Evolutionary conservation across 2,888 invertebrate species (phyloP), one percentile per base, ranked within the genome.

Genomic region (Drosophila phalerata): DNA sequence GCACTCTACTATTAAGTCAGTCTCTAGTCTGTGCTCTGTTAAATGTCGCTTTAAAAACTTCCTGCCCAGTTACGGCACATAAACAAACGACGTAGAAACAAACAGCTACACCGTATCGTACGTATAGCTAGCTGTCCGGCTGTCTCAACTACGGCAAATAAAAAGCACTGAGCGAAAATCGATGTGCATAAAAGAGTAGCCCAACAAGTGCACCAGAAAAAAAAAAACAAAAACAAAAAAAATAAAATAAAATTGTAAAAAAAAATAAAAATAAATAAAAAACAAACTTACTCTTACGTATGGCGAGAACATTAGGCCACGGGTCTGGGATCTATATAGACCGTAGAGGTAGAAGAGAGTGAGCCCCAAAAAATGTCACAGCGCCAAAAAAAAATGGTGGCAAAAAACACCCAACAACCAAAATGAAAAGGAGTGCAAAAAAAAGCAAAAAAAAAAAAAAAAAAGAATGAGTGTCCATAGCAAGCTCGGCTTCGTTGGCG

Each of bases 161-260:
- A 88, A 85, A 87, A 87, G 84, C 89, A 84, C 89, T 84, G 84
- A 88, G 89, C 89, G 84, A 88, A 84, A 84, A 85, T 88, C 89
- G 84, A 89, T 85, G 84, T 88, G 87, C 84, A 85, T 85, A 85
- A 81, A 76, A 81, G 85, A 88, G 83, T 87, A 85, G 85, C 82
- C 86, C 86, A 88, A 83, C 88, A 88, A 88, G 86, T 85, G 87
- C 67, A 70, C 42, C 11, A 10, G 17, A 10, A 11, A 11, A 11
- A n/a, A 10, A 6, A n/a, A 9, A 8, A n/a, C 3, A 15, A 17
- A 49, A 75, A 64, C 51, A 51, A 52, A 45, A 17, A 49, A 75
- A 64, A 55, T 48, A 52, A 45, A 52, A 25, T 22, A 22, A 37
- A 49, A 42, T 15, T 6, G 34, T 37, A 37, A 37, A n/a, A 37